Percentiles rank a stretch among this genome's conserved stretches.
Evolutionary conservation across 2,888 invertebrate genomes (phyloP).

Genomic region (Thereva nobilitata): DNA sequence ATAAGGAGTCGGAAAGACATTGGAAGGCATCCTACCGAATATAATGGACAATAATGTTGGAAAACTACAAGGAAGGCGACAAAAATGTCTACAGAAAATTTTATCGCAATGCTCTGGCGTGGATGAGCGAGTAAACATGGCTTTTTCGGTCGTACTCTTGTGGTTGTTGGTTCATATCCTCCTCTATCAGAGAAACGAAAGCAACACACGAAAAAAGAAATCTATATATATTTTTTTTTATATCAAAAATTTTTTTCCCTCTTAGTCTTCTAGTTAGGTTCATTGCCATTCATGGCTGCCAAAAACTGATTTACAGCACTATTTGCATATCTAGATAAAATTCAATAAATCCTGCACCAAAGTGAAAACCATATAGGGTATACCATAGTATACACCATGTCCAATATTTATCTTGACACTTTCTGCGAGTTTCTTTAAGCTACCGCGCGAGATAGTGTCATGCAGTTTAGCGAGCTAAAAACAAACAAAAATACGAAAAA

Average conservation of each 20-base stretch:
- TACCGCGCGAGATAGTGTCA: too few relatives aligned
- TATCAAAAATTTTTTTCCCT: too few relatives aligned
- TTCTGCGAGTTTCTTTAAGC: too few relatives aligned
- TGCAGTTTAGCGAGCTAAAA: too few relatives aligned
- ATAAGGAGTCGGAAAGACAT: conserved; percentile 27
- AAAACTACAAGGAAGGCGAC: conserved; percentile 22
- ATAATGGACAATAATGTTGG: conserved; percentile 32
- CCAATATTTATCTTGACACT: too few relatives aligned
- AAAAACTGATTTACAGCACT: conserved; percentile 26
- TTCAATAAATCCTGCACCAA: conserved; percentile 26
- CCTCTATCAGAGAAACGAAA: too few relatives aligned
- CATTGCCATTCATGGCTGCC: not conserved
- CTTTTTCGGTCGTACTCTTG: too few relatives aligned
- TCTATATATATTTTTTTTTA: too few relatives aligned
- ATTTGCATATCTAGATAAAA: conserved; percentile 31
- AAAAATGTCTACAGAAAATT: conserved; percentile 28
- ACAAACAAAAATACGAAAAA: too few relatives aligned
- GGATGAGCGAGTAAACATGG: not conserved
- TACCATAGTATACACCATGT: not conserved
- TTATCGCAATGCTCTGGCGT: conserved; percentile 16
- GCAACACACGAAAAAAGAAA: too few relatives aligned
- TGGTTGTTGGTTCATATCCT: too few relatives aligned
- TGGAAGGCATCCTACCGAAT: conserved; percentile 26
- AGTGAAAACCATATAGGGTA: not conserved
- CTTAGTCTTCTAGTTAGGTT: too few relatives aligned